phyloP scores from a whole-genome alignment of 2,888 invertebrate genomes.

The Lithophane leautieri region DNA sequence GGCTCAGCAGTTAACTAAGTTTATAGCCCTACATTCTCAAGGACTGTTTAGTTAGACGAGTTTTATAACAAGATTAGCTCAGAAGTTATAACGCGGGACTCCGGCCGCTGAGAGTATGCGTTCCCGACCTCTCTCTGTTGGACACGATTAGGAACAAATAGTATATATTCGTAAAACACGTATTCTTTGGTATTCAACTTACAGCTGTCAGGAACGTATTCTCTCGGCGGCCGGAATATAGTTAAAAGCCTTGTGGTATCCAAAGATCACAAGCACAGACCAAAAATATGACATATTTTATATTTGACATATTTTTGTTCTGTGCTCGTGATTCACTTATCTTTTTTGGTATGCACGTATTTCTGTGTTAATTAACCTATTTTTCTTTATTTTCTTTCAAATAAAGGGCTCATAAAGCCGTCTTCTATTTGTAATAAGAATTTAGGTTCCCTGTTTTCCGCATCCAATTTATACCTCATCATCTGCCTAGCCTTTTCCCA shows the following conservation, averaged over 20 bases:
- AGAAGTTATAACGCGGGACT: neutral
- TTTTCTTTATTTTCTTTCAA: neutral
- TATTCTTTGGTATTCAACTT: no score
- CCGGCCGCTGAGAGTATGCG: no score
- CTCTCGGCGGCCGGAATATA: no score
- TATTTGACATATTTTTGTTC: neutral
- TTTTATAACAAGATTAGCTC: constrained; percentile 27
- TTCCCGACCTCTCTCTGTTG: no score
- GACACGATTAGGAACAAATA: no score
- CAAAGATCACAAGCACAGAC: neutral
- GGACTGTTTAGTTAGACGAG: neutral
- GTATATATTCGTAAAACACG: no score
- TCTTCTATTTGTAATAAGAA: neutral
- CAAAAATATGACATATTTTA: neutral
- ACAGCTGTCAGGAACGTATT: no score
- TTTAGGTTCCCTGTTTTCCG: neutral
- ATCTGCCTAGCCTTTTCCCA: no score
- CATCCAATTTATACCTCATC: neutral
- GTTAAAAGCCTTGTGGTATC: neutral
- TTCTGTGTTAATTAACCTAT: no score
- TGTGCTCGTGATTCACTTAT: neutral
- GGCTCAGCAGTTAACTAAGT: constrained; percentile 29
- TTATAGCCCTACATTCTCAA: constrained; percentile 30
- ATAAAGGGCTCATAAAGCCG: neutral
- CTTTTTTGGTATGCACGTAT: neutral